These are phyloP conservation scores for Hyles vespertilio DNA, from an alignment of 1,140 invertebrate genomes.

Conservation along the genomic window DNA sequence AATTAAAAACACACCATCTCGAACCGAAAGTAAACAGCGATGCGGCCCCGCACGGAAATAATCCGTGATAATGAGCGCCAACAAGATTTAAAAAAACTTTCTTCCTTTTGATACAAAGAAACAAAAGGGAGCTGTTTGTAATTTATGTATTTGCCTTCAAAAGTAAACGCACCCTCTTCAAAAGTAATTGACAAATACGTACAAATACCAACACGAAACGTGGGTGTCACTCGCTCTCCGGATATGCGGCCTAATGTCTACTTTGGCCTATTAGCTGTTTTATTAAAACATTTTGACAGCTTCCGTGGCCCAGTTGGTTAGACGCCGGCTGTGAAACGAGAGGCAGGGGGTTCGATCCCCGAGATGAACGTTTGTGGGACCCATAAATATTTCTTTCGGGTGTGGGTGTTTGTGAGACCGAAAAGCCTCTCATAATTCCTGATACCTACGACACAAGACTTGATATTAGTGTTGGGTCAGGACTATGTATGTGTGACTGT, in stretches of 20 bases:
- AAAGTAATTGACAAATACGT: slow-evolving; percentile 57
- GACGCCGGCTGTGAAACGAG: too few relatives aligned
- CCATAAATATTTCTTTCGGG: too few relatives aligned
- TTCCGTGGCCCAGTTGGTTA: too few relatives aligned
- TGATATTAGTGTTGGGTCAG: too few relatives aligned
- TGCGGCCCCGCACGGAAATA: slow-evolving; percentile 24
- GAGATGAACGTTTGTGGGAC: too few relatives aligned
- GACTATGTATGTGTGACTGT: too few relatives aligned
- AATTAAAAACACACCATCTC: slow-evolving; percentile 2
- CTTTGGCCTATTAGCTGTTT: too few relatives aligned
- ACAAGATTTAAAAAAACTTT: slow-evolving; percentile 46
- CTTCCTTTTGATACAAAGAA: slow-evolving; percentile 41
- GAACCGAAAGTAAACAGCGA: slow-evolving; percentile 28
- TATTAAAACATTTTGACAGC: too few relatives aligned
- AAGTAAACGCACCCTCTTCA: slow-evolving; percentile 39
- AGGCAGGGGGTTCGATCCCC: too few relatives aligned
- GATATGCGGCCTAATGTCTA: slow-evolving; percentile 14
- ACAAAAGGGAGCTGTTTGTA: slow-evolving; percentile 40
- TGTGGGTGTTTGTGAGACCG: too few relatives aligned
- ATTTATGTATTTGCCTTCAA: slow-evolving; percentile 49
- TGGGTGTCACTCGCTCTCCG: slow-evolving; percentile 32
- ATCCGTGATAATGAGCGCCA: slow-evolving; percentile 39
- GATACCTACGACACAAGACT: too few relatives aligned
- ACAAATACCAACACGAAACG: slow-evolving; percentile 45
- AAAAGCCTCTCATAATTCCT: too few relatives aligned